Base-by-base conservation (phyloP, 2,113 vertebrate genomes). In the Pseudorhombus dupliciocellatus region DNA sequence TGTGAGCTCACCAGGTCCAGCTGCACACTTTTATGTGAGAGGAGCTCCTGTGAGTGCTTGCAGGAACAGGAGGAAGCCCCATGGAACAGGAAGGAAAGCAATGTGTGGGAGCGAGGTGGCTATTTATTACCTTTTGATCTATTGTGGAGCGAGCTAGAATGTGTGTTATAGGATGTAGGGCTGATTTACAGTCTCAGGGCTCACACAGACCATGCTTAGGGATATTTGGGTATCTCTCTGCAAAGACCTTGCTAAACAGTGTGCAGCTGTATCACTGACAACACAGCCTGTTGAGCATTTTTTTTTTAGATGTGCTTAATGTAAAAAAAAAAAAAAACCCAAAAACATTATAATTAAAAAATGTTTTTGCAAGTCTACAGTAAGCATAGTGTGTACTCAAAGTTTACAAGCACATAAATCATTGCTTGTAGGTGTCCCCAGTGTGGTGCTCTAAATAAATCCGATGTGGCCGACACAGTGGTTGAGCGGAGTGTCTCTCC, bases 51-150 rank as follows among this genome's bases (percentile, higher is more conserved):
- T 80, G 89, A 86, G 89, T 75, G 50, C 74, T 83, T 40, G 85
- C 89, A 84, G 88, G 87, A 89, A 90, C 84, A 80, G 75, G 85
- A 89, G 81, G 88, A 87, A 89, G 80, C 74, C 77, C 82, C 71
- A 25, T 87, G 83, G 74, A 91, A 88, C 87, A 90, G 87, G 88
- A 92, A 91, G 90, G 88, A 92, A 91, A 88, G 85, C 88, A 85
- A 87, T 88, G 91, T 88, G 87, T 87, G 89, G 87, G 80, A 83
- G 87, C 81, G 85, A 89, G 81, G 80, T 82, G 87, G 86, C 89
- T 92, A 89, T 89, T 91, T 91, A 86, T 91, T 89, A 89, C 90
- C 25, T 75, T 89, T 88, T 91, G 89, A 92, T 93, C 88, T 89
- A 90, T 90, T 91, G 90, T 90, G 84, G 87, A 88, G 82, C 58